phyloP scores from a whole-genome alignment of 2,888 invertebrate species.

The Nymphalis c-album region DNA sequence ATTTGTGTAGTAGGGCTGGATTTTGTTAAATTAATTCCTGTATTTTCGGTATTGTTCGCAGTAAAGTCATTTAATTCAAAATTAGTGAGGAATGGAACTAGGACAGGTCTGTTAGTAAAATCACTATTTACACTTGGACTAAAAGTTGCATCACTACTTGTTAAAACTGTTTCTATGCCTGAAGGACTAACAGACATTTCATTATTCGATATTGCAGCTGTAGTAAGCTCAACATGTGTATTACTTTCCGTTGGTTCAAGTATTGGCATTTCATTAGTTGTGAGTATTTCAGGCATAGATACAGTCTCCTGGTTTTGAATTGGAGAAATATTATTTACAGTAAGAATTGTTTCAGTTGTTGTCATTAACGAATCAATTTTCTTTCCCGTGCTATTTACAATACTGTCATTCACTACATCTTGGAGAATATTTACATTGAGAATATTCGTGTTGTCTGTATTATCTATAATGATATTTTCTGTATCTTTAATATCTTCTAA shows the following conservation, averaged over 20 bases:
- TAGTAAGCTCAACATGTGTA: constrained; percentile 7
- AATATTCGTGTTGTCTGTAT: constrained; percentile 41
- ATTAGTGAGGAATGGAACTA: constrained; percentile 66
- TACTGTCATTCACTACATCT: constrained; percentile 52
- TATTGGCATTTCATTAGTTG: constrained; percentile 39
- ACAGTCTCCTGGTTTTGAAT: constrained; percentile 43
- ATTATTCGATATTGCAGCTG: constrained; percentile 16
- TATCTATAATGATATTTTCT: constrained; percentile 60
- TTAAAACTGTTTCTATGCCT: constrained; percentile 35
- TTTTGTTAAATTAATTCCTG: constrained; percentile 30
- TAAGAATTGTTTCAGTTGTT: constrained; percentile 45
- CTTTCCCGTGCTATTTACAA: constrained; percentile 65
- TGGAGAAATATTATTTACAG: constrained; percentile 61
- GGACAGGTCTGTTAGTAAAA: constrained; percentile 52
- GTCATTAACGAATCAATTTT: constrained; percentile 47
- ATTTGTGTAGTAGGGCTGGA: constrained; percentile 41
- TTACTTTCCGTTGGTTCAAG: constrained; percentile 17
- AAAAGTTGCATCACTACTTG: constrained; percentile 44
- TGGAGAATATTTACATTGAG: constrained; percentile 58
- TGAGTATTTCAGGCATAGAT: constrained; percentile 53
- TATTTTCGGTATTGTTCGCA: constrained; percentile 40
- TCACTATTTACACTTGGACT: constrained; percentile 40
- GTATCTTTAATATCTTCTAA: constrained; percentile 77
- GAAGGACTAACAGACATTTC: constrained; percentile 24
- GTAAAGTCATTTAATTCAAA: constrained; percentile 57